phyloP scores from a whole-genome alignment of 2,797 vertebrate species.

The Holocentrus rufus region DNA sequence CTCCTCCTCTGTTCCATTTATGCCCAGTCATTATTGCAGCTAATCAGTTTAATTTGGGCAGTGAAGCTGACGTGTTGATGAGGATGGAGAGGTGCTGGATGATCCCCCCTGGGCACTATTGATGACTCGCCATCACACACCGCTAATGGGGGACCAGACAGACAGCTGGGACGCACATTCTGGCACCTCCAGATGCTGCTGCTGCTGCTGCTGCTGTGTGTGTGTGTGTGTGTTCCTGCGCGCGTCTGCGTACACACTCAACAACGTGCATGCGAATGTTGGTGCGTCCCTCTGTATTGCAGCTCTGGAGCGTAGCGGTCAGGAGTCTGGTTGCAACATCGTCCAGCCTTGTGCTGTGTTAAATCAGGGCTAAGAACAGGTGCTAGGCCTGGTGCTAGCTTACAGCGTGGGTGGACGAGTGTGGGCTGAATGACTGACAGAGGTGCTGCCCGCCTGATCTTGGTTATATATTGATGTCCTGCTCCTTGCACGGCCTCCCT shows the following conservation, averaged over 20 bases:
- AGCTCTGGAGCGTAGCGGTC: not conserved
- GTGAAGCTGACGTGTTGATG: slow-evolving; percentile 78
- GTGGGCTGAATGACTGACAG: not conserved
- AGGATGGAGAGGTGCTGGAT: slow-evolving; percentile 77
- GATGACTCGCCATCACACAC: slow-evolving; percentile 64
- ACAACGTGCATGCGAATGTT: slow-evolving; percentile 22
- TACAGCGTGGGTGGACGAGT: not conserved
- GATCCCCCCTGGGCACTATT: slow-evolving; percentile 67
- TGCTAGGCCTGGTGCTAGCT: slow-evolving; percentile 2
- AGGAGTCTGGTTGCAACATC: slow-evolving; percentile 12
- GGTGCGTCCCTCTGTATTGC: slow-evolving; percentile 4
- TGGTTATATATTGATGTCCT: slow-evolving; percentile 44
- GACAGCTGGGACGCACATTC: slow-evolving; percentile 70
- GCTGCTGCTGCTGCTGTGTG: slow-evolving; percentile 17
- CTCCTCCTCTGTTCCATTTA: slow-evolving; percentile 46
- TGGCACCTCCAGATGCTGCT: slow-evolving; percentile 70
- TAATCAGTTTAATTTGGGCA: slow-evolving; percentile 79
- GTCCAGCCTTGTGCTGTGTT: not conserved
- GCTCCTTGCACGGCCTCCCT: slow-evolving; percentile 11
- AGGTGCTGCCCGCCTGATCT: slow-evolving; percentile 1
- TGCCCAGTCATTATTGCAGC: slow-evolving; percentile 71
- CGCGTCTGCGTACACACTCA: not conserved
- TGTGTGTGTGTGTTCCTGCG: slow-evolving; percentile 24
- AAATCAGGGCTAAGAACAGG: slow-evolving; percentile 4
- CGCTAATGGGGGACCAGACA: slow-evolving; percentile 67